Percentiles rank a stretch among this genome's conserved stretches.
Conservation (phyloP, 2,113 vertebrate species). For the Ginglymostoma cirratum region DNA sequence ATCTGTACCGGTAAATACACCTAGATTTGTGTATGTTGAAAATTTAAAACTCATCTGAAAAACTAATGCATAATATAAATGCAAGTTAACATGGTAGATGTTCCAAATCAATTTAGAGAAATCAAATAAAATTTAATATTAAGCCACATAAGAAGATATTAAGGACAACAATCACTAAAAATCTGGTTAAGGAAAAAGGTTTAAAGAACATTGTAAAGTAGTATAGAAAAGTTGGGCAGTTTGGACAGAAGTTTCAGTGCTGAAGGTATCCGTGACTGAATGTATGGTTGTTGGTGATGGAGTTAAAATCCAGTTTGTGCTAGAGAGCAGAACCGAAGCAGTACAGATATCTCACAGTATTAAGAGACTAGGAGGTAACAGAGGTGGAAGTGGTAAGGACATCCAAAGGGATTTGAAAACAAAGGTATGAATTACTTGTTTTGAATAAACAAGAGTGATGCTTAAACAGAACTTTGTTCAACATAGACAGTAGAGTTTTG, state of each 20-base stretch:
- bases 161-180: not conserved
- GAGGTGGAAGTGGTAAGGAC: not conserved
- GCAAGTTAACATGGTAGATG: too few species aligned
- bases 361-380: not conserved
- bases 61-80: not conserved
- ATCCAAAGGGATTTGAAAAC: not conserved
- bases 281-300: too few species aligned
- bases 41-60: not conserved
- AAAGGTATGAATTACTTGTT: not conserved
- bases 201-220: not conserved
- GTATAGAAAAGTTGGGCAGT: not conserved
- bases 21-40: not conserved
- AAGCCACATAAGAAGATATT: not conserved
- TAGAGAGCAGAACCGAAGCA: not conserved
- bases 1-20: not conserved
- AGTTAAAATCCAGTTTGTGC: not conserved
- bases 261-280: not conserved
- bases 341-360: not conserved
- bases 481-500: not conserved
- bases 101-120: not conserved
- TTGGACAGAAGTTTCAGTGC: not conserved
- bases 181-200: not conserved
- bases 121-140: not conserved
- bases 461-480: not conserved
- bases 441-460: not conserved